Percentiles rank a stretch among this genome's conserved stretches.
These are phyloP conservation scores for Andrena minutula DNA, from an alignment of 2,888 invertebrate genomes.

Conservation along the genomic window DNA sequence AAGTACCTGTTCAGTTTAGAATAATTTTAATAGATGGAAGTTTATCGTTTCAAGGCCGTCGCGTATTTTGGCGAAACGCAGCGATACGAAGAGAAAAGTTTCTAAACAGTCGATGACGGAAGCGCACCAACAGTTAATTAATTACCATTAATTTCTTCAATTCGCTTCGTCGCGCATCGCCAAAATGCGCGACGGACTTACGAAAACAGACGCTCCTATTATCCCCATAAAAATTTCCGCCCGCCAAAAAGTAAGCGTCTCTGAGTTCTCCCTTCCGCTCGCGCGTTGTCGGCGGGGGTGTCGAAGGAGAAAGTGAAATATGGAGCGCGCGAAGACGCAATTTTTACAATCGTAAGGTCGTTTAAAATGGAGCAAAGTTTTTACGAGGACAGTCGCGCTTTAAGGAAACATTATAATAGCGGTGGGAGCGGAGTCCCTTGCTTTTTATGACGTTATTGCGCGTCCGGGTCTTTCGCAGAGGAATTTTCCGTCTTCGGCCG, in stretches of 20 bases:
- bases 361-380: slow-evolving; percentile 76
- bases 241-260: not conserved
- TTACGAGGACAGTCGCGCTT: slow-evolving; percentile 61
- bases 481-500: slow-evolving; percentile 41
- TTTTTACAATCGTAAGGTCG: slow-evolving; percentile 67
- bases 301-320: not conserved
- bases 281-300: not conserved
- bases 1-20: too few relatives aligned
- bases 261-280: not conserved
- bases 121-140: too few relatives aligned
- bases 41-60: too few relatives aligned
- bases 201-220: too few relatives aligned
- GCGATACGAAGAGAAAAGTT: too few relatives aligned
- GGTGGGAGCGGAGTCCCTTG: slow-evolving; percentile 46
- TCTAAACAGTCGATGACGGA: too few relatives aligned
- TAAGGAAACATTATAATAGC: slow-evolving; percentile 35
- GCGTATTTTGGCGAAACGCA: too few relatives aligned
- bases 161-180: too few relatives aligned
- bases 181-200: too few relatives aligned
- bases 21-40: too few relatives aligned
- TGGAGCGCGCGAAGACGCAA: slow-evolving; percentile 17
- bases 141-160: too few relatives aligned
- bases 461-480: slow-evolving; percentile 31
- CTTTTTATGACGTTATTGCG: slow-evolving; percentile 61
- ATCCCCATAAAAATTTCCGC: not conserved